These are phyloP conservation scores for Alces alces DNA, from an alignment of 2,113 vertebrate genomes.

Conservation along the genomic window DNA sequence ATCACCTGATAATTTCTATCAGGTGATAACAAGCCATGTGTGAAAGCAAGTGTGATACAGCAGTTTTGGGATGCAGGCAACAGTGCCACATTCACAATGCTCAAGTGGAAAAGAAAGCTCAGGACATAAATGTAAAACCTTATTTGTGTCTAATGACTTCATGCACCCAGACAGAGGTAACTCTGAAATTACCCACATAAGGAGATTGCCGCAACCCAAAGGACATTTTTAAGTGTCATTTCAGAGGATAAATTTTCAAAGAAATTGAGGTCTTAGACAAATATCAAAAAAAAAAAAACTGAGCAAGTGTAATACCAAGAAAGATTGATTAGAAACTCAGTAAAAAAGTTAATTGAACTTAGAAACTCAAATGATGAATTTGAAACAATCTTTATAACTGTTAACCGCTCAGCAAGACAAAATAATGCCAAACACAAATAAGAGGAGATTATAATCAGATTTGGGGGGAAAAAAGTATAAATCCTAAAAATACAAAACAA, in stretches of 20 bases:
- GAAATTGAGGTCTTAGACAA: background rate
- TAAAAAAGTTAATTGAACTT: background rate
- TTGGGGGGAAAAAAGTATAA: background rate
- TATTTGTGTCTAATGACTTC: background rate
- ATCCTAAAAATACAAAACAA: background rate
- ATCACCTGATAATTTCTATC: background rate
- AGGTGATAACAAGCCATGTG: background rate
- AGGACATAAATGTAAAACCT: background rate
- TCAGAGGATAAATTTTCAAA: background rate
- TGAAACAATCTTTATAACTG: background rate
- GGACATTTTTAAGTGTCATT: background rate
- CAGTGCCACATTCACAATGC: background rate
- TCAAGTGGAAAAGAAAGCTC: background rate
- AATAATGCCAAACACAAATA: background rate
- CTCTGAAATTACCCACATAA: background rate
- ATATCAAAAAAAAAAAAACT: background rate
- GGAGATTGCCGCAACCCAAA: background rate
- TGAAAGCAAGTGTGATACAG: background rate
- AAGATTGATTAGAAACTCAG: background rate
- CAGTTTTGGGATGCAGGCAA: background rate
- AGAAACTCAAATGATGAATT: background rate
- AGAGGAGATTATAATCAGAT: background rate
- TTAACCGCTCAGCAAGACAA: background rate
- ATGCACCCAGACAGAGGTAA: background rate
- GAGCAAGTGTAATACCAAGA: background rate